Evolutionary conservation across 2,888 invertebrate species (phyloP), one percentile per base, ranked within the genome.

Genomic region (Trachelus tabidus): DNA sequence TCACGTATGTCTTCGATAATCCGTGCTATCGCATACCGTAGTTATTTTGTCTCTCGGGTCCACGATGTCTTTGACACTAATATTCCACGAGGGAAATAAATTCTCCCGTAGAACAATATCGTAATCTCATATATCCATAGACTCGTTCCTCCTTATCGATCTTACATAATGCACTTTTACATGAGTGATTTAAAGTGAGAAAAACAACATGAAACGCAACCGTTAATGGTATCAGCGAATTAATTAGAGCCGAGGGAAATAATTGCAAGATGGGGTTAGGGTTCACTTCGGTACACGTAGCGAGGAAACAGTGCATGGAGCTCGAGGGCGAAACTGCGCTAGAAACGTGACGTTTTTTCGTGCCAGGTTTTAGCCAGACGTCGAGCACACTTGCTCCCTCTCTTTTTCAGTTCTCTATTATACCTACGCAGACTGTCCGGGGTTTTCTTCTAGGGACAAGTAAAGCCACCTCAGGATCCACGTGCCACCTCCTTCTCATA

Each of bases 311-410:
- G 56, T 56, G 23, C 56, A 56, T 2, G 23, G 9, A 23, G 56
- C 56, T 9, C 9, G 23, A 23, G 56, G 56, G 56, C 56, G 15
- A 23, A 56, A 23, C 2, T 23, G 56, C 56, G 23, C 23, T 56
- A 23, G 31, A 34, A 71, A 71, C 71, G 71, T 71, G 71, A 71
- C 31, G 71, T 71, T n/a, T 12, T 23, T 71, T 23, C 23, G 9
- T 56, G 56, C 23, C 56, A 23, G 71, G 71, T 4, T 71, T 71
- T 34, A 31, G 33, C 6, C 11, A 34, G 34, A 71, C 15, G 33
- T 71, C 71, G 71, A 71, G 71, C 71, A 34, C 71, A 23, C 71
- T 71, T 56, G 56, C 71, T 34, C 71, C 71, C 71, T 71, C 71
- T 11, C 31, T 71, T 71, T 71, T 34, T 71, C 56, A 56, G 2